phyloP scores from a whole-genome alignment of 2,113 vertebrate species.

The Gallinago undulata region DNA sequence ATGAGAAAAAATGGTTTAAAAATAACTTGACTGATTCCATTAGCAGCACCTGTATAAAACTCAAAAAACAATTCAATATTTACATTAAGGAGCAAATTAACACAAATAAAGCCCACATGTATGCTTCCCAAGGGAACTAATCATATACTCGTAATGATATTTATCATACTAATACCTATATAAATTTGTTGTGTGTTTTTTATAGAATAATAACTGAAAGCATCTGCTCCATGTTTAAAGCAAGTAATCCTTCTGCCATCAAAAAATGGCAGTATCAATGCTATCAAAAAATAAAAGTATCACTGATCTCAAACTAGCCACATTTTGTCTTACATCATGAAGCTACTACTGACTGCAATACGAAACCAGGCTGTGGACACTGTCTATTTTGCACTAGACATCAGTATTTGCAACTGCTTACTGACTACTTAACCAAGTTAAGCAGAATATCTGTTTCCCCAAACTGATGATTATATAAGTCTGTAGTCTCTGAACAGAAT shows the following conservation, averaged over 20 bases:
- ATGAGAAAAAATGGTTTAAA: not conserved
- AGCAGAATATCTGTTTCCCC: not conserved
- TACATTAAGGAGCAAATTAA: not conserved
- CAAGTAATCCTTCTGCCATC: not conserved
- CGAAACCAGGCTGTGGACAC: not conserved
- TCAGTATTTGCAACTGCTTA: not conserved
- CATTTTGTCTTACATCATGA: not conserved
- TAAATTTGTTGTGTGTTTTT: not conserved
- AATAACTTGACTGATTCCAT: not conserved
- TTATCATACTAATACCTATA: not conserved
- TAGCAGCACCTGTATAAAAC: not conserved
- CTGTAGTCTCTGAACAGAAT: not conserved
- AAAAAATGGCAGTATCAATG: not conserved
- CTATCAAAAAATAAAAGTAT: not conserved
- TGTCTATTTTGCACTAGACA: not conserved
- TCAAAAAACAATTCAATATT: fast-evolving
- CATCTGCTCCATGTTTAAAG: not conserved
- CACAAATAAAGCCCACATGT: not conserved
- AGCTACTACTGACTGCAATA: not conserved
- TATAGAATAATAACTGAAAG: not conserved
- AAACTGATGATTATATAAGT: not conserved
- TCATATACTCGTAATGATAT: not conserved
- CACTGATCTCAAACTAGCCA: not conserved
- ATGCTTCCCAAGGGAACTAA: not conserved
- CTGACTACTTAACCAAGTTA: not conserved